A percentile compares a stretch with the other conserved stretches of the same genome.
phyloP scores from a whole-genome alignment of 2,888 invertebrate genomes.

The Drosophila stalkeri region DNA sequence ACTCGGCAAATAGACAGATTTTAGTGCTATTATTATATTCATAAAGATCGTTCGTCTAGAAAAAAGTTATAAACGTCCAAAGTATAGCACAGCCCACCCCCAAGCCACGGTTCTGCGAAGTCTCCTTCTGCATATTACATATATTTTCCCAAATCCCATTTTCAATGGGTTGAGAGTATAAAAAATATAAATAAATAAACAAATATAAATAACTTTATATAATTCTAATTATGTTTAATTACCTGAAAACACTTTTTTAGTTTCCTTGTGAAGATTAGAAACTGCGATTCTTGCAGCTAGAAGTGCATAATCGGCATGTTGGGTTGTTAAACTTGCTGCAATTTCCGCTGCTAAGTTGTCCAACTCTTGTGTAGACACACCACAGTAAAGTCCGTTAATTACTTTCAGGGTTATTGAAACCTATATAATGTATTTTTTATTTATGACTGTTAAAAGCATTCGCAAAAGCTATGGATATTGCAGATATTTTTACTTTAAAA shows the following conservation, averaged over 20 bases:
- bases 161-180: no score
- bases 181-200: no score
- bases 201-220: no score
- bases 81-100: no score
- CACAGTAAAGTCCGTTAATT: conserved; percentile 96
- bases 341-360: conserved; percentile 99
- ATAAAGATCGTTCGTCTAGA: no score
- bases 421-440: conserved; percentile 69
- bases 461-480: neutral
- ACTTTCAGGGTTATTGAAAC: conserved; percentile 95
- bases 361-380: conserved; percentile 98
- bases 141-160: no score
- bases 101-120: no score
- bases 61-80: no score
- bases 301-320: conserved; percentile 98
- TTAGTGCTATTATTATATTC: no score
- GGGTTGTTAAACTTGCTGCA: conserved; percentile 98
- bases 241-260: conserved; percentile 97
- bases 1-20: no score
- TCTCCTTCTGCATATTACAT: no score
- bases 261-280: conserved; percentile 99
- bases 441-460: rapidly evolving
- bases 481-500: no score
- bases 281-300: conserved; percentile 96
- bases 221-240: conserved; percentile 38